Base-by-base conservation (phyloP, 92 coral and sea anemone species). In the Palythoa grandis region DNA sequence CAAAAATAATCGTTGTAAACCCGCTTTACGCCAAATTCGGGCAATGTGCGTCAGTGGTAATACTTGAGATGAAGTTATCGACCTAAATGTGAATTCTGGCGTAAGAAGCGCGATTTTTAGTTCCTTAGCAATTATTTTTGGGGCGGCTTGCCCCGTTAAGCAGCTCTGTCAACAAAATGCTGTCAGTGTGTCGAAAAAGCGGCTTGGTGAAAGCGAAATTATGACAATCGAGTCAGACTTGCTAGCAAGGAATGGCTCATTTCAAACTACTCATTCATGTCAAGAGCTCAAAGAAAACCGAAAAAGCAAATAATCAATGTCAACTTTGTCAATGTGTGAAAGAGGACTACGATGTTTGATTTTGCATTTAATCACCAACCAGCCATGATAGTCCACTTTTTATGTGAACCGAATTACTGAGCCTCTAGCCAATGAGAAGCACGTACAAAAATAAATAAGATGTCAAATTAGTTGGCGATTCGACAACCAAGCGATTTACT, bases 271-370 rank as follows among this genome's bases (percentile, higher is more conserved):
- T 91, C 92, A 91, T 43, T 74, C 83, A 82, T 87, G 94, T 94
- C 98, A 91, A 83, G 72, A 24, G 83, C 83, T 90, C 98, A 94
- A 94, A 94, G 98, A 94, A 87, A 88, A 76, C 98, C 98, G 98
- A 90, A 79, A 90, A 86, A 90, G 93, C 93, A 94, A 94, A 94
- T 93, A 92, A 73, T 88, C 86, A 90, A 92, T 88, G 95, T 92
- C 91, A 94, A 91, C 90, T 92, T 90, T 88, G 84, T 88, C 76
- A 85, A 92, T 90, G 92, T 91, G 94, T 92, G 98, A 94, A 92
- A 93, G 93, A 88, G 84, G 87, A 73, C 88, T 90, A 89, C 91
- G 95, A 87, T 92, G 98, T 94, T 94, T 94, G 98, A 78, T 83
- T 88, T 94, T 87, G 74, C 65, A 87, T 90, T 82, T 92, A 90